These are phyloP conservation scores for Campoplex nolae DNA, from an alignment of 2,888 invertebrate species.

Conservation along the genomic window DNA sequence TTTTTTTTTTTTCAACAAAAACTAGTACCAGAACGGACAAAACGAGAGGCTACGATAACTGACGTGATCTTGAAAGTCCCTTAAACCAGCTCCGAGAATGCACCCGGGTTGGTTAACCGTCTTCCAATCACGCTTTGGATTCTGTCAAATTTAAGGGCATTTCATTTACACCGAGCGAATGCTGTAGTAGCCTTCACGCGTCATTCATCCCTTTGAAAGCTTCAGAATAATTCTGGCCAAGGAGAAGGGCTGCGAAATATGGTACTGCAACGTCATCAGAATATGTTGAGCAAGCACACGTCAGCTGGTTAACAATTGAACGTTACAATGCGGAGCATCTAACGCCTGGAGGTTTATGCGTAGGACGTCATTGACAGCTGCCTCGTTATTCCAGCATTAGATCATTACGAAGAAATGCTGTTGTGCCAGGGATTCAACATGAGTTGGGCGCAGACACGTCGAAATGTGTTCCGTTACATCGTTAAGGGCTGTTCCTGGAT, in stretches of 20 bases:
- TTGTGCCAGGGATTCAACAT: constrained; percentile 4
- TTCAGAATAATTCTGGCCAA: background rate
- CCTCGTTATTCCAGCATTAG: constrained; percentile 56
- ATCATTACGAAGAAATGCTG: constrained; percentile 51
- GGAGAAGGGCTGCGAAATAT: background rate
- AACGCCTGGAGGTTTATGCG: background rate
- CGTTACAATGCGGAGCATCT: background rate
- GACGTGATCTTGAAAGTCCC: background rate
- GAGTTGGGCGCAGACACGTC: constrained; percentile 8
- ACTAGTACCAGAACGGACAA: background rate
- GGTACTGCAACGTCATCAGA: background rate
- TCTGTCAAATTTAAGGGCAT: background rate
- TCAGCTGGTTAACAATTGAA: background rate
- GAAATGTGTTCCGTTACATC: constrained; percentile 50
- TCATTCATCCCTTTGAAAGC: background rate
- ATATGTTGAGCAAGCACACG: background rate
- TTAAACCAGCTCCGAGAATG: background rate
- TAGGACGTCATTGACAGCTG: constrained; percentile 57
- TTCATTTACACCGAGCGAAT: background rate
- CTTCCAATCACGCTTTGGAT: background rate
- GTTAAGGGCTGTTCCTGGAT: background rate
- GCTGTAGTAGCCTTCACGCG: background rate
- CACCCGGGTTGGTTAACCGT: background rate
- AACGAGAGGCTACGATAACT: background rate
- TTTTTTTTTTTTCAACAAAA: background rate